Percentiles rank a stretch among this genome's conserved stretches.
Evolutionary conservation across 2,797 vertebrate species (phyloP).

Genomic region (Malurus splendens): DNA sequence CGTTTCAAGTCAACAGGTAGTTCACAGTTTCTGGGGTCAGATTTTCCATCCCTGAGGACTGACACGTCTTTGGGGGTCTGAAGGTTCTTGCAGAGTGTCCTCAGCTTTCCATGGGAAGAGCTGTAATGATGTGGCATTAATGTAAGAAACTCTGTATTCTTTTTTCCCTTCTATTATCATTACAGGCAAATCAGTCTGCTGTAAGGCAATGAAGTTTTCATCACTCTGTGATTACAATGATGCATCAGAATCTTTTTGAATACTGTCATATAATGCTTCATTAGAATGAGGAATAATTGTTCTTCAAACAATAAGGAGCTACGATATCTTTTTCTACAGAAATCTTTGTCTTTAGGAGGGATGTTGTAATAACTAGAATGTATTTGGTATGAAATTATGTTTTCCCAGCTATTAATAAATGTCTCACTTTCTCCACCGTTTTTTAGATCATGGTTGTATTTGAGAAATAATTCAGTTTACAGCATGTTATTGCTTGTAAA

Average conservation of each 20-base stretch:
- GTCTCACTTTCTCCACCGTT: not conserved
- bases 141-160: not conserved
- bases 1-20: not conserved
- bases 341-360: not conserved
- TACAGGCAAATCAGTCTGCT: not conserved
- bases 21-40: not conserved
- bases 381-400: rapidly evolving
- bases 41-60: not conserved
- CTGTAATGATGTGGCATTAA: not conserved
- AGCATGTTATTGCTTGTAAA: not conserved
- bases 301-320: not conserved
- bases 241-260: not conserved
- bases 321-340: not conserved
- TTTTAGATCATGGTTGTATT: not conserved
- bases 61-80: not conserved
- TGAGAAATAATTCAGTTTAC: not conserved
- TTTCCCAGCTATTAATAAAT: not conserved
- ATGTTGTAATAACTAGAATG: not conserved
- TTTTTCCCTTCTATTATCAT: not conserved
- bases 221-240: not conserved
- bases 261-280: not conserved
- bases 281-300: not conserved
- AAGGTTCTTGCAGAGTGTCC: not conserved
- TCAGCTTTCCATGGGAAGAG: not conserved
- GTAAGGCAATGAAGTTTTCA: not conserved